Evolutionary conservation across 2,888 invertebrate genomes (phyloP), one percentile per base, ranked within the genome.

Genomic region (Temnothorax ravouxi): DNA sequence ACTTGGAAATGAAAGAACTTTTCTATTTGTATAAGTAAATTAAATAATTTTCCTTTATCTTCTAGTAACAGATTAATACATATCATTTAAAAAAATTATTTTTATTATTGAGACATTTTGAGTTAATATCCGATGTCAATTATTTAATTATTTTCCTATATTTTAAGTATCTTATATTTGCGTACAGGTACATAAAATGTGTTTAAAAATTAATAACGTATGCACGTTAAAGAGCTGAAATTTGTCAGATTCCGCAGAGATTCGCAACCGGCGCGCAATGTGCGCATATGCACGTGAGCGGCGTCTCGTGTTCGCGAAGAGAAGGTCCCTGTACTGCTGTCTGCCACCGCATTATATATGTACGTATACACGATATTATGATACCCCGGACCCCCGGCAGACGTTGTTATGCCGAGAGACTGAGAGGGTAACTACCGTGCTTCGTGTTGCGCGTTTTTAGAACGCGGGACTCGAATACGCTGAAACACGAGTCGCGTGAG

Each of bases 281-380:
- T 4, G 52, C 34, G 75, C 59, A 44, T 74, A 59, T 34, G 29
- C 79, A 69, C 67, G 59, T 71, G 47, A 61, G 71, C 69, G 15
- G 84, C 52, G 52, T 88, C 87, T 85, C 90, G 88, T 87, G 89
- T 86, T 90, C 83, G 85, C 81, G 77, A 83, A 89, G 87, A 81
- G 90, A 90, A 90, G 89, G 88, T 90, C 86, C 90, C 87, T 88
- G 89, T 90, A 89, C 86, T 72, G 87, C 89, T 89, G 89, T 89
- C 89, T 88, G 88, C 84, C 84, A 75, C 75, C 83, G 88, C 85
- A 90, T 90, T 88, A 90, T 89, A 87, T 86, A 87, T 90, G 87
- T 88, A 85, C 86, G 87, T 90, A 86, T 84, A 80, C 79, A 85
- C 85, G 89, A 90, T 90, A 90, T 89, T 89, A 90, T 85, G 89